Evolutionary conservation across 2,888 invertebrate genomes (phyloP).

Genomic region (Argyresthia albistria): DNA sequence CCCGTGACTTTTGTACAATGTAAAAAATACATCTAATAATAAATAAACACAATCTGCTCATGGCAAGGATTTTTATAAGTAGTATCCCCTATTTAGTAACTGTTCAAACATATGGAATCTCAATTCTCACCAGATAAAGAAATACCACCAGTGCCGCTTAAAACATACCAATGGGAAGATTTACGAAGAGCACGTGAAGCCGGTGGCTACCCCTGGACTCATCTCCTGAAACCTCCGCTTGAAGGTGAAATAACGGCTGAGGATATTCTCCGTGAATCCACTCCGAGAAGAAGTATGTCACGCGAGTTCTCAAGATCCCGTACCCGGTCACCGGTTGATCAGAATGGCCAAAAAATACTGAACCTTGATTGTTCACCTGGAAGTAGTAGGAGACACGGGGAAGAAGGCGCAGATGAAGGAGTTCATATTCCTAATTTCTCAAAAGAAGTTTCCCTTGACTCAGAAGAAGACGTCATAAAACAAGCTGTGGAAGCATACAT

Average conservation of each 20-base stretch:
- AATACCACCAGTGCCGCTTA: conserved; percentile 78
- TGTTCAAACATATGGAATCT: conserved; percentile 67
- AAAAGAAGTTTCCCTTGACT: conserved; percentile 58
- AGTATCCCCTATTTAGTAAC: conserved; percentile 15
- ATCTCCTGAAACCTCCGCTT: conserved; percentile 78
- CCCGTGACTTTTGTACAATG: conserved; percentile 18
- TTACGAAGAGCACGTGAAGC: conserved; percentile 77
- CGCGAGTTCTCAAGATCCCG: conserved; percentile 58
- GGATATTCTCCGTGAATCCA: conserved; percentile 59
- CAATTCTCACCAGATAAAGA: conserved; percentile 67
- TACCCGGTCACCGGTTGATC: conserved; percentile 51
- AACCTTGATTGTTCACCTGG: conserved; percentile 65
- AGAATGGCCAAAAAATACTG: conserved; percentile 45
- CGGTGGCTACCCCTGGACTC: conserved; percentile 88
- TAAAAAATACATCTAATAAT: background rate
- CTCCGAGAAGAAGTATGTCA: conserved; percentile 62
- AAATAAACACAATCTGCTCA: conserved; percentile 17
- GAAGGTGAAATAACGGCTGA: conserved; percentile 63
- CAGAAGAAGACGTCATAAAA: conserved; percentile 52
- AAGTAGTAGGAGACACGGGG: conserved; percentile 59
- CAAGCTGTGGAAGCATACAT: conserved; percentile 24
- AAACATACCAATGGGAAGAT: conserved; percentile 89
- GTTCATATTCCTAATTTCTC: conserved; percentile 65
- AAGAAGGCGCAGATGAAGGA: conserved; percentile 58
- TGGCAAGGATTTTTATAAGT: conserved; percentile 16